phyloP scores from a whole-genome alignment of 2,797 vertebrate species.

The Falco novaeseelandiae region DNA sequence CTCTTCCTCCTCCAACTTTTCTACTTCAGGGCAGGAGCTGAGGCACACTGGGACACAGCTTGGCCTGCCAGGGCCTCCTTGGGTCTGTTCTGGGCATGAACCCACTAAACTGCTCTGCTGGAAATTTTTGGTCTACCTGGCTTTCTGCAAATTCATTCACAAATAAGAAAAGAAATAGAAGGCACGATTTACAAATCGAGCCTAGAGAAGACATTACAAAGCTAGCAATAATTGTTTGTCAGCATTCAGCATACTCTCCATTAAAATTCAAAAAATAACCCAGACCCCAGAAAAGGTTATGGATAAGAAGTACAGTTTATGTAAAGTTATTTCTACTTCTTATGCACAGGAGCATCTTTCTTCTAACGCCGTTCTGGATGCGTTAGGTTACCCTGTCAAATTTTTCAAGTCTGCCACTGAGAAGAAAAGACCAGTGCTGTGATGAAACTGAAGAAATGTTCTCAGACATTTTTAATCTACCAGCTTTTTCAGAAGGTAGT shows the following conservation, averaged over 20 bases:
- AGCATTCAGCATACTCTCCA: neutral
- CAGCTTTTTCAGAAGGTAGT: slow-evolving; percentile 1
- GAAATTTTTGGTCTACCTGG: neutral
- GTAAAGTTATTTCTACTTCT: slow-evolving; percentile 25
- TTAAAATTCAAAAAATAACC: slow-evolving; percentile 27
- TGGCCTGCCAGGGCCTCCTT: neutral
- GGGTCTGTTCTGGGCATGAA: neutral
- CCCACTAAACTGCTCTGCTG: neutral
- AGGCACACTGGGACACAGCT: neutral
- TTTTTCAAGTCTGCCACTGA: slow-evolving; percentile 42
- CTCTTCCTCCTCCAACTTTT: neutral
- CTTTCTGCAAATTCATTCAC: neutral
- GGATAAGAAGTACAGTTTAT: neutral
- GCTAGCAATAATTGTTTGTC: neutral
- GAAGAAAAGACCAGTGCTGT: slow-evolving; percentile 54
- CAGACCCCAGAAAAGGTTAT: neutral
- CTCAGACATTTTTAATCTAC: slow-evolving; percentile 12
- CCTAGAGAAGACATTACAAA: neutral
- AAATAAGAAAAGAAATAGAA: neutral
- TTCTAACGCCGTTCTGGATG: slow-evolving; percentile 19
- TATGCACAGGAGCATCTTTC: slow-evolving; percentile 43
- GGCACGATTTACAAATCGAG: neutral
- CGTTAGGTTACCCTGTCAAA: slow-evolving; percentile 57
- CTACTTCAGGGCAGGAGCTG: neutral
- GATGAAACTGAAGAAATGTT: slow-evolving; percentile 43